Base-by-base conservation (phyloP, 2,888 invertebrate species). In the Elysia crispata region DNA sequence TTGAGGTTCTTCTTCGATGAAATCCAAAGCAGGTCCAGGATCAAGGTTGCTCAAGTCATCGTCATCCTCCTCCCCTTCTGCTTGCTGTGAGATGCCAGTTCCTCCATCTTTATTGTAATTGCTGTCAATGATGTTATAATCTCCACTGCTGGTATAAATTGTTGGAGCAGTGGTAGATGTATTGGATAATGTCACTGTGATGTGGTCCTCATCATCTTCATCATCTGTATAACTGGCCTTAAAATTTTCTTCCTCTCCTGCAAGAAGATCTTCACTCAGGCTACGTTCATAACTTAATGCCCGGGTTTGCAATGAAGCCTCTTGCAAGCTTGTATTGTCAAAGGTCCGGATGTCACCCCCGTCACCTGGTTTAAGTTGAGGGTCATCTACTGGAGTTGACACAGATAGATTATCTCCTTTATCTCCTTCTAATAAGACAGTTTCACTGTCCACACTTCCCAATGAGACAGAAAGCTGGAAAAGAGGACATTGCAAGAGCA, bases 211-310 rank as follows among this genome's bases (percentile, higher is more conserved):
- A 1, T 80, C 80, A 15, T 80, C 80, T n/a, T 70, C 70, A 54
- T 80, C 80, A 23, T 80, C 80, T 5, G 80, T 76, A 54, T 80
- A 80, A 28, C 70, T 76, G 13, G 80, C 80, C 54, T 80, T 80
- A 41, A 80, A 80, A 28, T 80, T 60, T 28, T 80, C 70, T 50
- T 80, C 80, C 5, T 76, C 80, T 20, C 28, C 70, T 31, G 62
- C 41, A 25, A 80, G 31, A 13, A 80, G 57, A 64, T 80, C 80
- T 25, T 80, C 80, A 66, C 80, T 80, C 60, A 80, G n/a, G 33
- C 76, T 80, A 66, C 80, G 76, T 41, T 76, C 66, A n/a, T 54
- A 72, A 1, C 30, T 6, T 20, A 60, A 5, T 18, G 60, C 15
- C 60, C 11, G 41, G 5, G 11, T 41, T 41, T 41, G 5, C 41